Conservation (phyloP, 2,888 invertebrate genomes). For the Drosophila demipolita region DNA sequence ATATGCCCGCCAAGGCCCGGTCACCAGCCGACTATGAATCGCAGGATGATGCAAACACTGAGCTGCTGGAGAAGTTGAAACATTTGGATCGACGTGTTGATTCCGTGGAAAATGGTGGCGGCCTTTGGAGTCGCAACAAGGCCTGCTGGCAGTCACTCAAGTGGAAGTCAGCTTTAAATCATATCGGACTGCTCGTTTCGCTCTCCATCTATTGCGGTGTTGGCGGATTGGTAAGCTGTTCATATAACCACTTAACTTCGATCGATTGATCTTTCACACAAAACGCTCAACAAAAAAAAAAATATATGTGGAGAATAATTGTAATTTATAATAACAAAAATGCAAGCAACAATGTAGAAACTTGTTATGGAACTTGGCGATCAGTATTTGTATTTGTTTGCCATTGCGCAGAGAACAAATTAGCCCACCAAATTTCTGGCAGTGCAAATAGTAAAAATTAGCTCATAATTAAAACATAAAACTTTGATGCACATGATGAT, state of each 20-base stretch:
- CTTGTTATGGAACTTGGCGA: not conserved
- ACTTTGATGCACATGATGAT: constrained; percentile 55
- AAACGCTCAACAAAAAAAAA: constrained; percentile 26
- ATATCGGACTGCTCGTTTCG: constrained; percentile 90
- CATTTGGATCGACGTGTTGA: constrained; percentile 83
- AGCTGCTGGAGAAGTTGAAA: constrained; percentile 84
- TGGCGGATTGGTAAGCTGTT: constrained; percentile 89
- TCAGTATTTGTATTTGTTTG: constrained; percentile 8
- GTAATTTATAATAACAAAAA: constrained; percentile 27
- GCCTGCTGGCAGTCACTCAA: constrained; percentile 85
- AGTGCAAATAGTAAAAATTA: constrained; percentile 58
- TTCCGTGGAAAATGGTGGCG: constrained; percentile 71
- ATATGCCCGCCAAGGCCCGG: constrained; percentile 50
- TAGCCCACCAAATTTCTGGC: constrained; percentile 47
- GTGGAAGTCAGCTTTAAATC: constrained; percentile 89
- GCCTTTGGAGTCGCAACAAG: constrained; percentile 84
- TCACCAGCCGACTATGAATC: constrained; percentile 79
- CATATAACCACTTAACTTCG: not conserved
- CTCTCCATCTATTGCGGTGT: constrained; percentile 92
- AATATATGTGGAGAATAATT: constrained; percentile 14
- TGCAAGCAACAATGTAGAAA: constrained; percentile 1
- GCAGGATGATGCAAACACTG: constrained; percentile 83
- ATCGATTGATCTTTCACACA: not conserved
- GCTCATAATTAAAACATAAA: constrained; percentile 75
- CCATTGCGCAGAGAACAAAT: constrained; percentile 12